Percentiles rank a stretch among this genome's conserved stretches.
phyloP scores from a whole-genome alignment of 2,113 vertebrate genomes.

The Brachyhypopomus occidentalis region DNA sequence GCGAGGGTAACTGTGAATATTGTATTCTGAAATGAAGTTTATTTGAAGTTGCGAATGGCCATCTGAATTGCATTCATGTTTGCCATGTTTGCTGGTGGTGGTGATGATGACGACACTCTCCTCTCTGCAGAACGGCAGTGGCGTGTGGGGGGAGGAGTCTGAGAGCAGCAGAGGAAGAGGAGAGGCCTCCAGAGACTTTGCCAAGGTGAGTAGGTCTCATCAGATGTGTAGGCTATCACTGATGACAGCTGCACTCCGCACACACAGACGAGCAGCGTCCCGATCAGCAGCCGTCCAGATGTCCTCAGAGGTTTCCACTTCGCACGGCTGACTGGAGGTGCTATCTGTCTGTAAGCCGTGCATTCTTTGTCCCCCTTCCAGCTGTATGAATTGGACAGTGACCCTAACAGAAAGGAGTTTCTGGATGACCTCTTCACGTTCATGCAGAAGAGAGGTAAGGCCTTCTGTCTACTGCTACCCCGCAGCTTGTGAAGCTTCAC shows the following conservation, averaged over 20 bases:
- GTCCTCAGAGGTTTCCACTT: background rate
- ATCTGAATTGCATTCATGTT: background rate
- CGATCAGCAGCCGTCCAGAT: no score
- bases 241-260: no score
- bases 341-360: background rate
- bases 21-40: background rate
- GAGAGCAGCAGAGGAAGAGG: constrained; percentile 87
- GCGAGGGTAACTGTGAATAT: background rate
- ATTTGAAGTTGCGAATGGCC: no score
- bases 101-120: constrained; percentile 15
- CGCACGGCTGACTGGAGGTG: background rate
- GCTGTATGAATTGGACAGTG: constrained; percentile 93
- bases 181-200: constrained; percentile 93
- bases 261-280: no score
- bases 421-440: constrained; percentile 96
- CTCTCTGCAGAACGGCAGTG: constrained; percentile 80
- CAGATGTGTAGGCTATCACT: background rate
- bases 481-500: background rate
- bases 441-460: constrained; percentile 95
- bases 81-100: constrained; percentile 1
- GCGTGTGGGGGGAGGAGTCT: constrained; percentile 84
- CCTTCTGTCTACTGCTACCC: no score
- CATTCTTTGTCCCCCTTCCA: constrained; percentile 57
- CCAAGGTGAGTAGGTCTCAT: constrained; percentile 80
- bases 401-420: constrained; percentile 95